A percentile compares a stretch with the other conserved stretches of the same genome.
These are phyloP conservation scores for Ascidia mentula DNA, from an alignment of 23 tunicate species.

Conservation along the genomic window DNA sequence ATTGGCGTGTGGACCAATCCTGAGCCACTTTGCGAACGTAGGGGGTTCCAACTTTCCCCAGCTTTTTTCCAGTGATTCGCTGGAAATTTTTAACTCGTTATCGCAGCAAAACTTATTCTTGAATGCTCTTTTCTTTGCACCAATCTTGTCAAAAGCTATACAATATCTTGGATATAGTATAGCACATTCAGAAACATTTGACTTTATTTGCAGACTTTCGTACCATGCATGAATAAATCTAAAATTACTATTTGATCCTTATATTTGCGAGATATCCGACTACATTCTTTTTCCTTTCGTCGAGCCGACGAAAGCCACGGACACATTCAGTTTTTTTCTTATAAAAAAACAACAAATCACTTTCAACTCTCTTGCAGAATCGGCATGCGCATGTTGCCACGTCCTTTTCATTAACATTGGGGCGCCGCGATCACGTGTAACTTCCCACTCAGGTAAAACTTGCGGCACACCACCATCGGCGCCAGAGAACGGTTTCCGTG, in stretches of 20 bases:
- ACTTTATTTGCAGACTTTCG: neutral
- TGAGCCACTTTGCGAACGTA: constrained; percentile 47
- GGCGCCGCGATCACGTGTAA: neutral
- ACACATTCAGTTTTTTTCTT: neutral
- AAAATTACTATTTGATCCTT: too few species aligned
- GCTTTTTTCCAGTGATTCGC: too few species aligned
- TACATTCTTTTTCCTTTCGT: too few species aligned
- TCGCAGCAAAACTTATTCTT: too few species aligned
- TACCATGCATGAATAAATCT: neutral
- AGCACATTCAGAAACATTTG: too few species aligned
- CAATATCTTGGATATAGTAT: too few species aligned
- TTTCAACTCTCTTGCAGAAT: neutral
- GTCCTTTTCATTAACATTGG: neutral
- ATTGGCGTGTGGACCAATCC: constrained; percentile 51
- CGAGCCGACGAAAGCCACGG: constrained; percentile 1
- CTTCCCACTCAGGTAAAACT: constrained; percentile 24
- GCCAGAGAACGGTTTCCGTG: constrained; percentile 57
- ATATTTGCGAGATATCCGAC: too few species aligned
- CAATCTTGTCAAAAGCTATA: too few species aligned
- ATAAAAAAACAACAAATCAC: neutral
- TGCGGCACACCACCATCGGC: constrained; percentile 55
- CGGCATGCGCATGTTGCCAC: neutral
- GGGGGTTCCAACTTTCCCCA: neutral
- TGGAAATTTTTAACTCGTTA: too few species aligned
- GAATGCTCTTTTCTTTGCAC: too few species aligned